phyloP scores from a whole-genome alignment of 2,797 vertebrate species.

The Furcifer pardalis region DNA sequence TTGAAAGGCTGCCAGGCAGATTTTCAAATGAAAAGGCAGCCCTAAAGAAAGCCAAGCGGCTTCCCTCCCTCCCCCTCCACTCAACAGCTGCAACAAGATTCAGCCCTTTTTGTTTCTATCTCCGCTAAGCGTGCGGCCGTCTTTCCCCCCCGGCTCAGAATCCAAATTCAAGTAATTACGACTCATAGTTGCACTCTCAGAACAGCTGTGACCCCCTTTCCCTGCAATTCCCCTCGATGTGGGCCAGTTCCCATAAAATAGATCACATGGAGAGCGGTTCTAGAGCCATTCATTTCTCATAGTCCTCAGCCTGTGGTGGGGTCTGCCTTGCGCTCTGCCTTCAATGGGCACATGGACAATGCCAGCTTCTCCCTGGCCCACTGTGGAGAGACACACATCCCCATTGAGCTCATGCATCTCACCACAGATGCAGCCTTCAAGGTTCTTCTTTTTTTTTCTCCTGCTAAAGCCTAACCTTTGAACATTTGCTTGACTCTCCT shows the following conservation, averaged over 20 bases:
- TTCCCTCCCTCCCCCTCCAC: background rate
- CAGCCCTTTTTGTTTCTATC: slow-evolving; percentile 38
- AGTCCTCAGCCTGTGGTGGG: background rate
- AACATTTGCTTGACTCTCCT: too few relatives aligned
- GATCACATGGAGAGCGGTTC: background rate
- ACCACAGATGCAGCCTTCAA: too few relatives aligned
- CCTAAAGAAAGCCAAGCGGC: slow-evolving; percentile 38
- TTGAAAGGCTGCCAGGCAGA: slow-evolving; percentile 64
- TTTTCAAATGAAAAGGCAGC: slow-evolving; percentile 56
- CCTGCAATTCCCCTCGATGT: slow-evolving; percentile 1
- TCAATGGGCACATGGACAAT: too few relatives aligned
- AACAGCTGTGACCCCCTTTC: slow-evolving; percentile 29
- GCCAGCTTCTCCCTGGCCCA: too few relatives aligned
- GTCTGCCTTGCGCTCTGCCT: too few relatives aligned
- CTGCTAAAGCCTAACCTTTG: too few relatives aligned
- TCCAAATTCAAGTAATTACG: slow-evolving; percentile 34
- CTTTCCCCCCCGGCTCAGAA: slow-evolving; percentile 30
- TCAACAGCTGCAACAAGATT: slow-evolving; percentile 56
- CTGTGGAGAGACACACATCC: too few relatives aligned
- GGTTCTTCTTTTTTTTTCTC: too few relatives aligned
- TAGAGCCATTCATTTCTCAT: background rate
- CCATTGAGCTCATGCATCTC: too few relatives aligned
- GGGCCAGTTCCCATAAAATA: slow-evolving; percentile 8
- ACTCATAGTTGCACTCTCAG: slow-evolving; percentile 9
- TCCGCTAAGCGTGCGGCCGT: slow-evolving; percentile 6